Evolutionary conservation across 2,797 vertebrate species (phyloP).

Genomic region (Cuculus canorus): DNA sequence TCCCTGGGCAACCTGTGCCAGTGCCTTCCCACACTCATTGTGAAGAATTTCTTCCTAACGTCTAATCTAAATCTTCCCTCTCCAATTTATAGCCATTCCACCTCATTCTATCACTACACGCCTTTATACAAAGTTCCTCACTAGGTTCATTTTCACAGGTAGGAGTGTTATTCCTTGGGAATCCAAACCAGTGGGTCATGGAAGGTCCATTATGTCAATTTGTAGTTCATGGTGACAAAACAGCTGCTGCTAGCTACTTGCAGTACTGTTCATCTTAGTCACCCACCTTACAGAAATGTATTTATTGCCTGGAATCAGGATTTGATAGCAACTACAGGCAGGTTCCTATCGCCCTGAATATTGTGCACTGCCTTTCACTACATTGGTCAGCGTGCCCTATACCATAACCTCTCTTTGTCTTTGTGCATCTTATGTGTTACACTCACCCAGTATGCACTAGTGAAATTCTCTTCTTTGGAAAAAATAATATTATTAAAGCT

Average conservation of each 20-base stretch:
- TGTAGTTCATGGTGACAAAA: not conserved
- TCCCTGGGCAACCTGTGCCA: too few species aligned
- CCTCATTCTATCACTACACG: too few species aligned
- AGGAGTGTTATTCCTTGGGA: not conserved
- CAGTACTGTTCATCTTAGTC: not conserved
- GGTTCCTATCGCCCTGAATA: not conserved
- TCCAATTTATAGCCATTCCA: too few species aligned
- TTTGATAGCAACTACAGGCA: not conserved
- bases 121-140: too few species aligned
- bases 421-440: not conserved
- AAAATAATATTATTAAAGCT: not conserved
- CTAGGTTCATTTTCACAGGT: not conserved
- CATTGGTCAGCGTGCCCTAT: not conserved
- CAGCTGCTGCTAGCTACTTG: not conserved
- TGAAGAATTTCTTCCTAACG: too few species aligned
- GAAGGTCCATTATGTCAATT: not conserved
- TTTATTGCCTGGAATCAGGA: not conserved
- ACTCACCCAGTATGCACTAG: not conserved
- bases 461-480: not conserved
- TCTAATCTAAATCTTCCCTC: too few species aligned
- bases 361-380: not conserved
- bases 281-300: not conserved
- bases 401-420: not conserved
- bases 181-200: not conserved
- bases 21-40: too few species aligned